Evolutionary conservation across 2,888 invertebrate species (phyloP).

Genomic region (Drosophila cracens): DNA sequence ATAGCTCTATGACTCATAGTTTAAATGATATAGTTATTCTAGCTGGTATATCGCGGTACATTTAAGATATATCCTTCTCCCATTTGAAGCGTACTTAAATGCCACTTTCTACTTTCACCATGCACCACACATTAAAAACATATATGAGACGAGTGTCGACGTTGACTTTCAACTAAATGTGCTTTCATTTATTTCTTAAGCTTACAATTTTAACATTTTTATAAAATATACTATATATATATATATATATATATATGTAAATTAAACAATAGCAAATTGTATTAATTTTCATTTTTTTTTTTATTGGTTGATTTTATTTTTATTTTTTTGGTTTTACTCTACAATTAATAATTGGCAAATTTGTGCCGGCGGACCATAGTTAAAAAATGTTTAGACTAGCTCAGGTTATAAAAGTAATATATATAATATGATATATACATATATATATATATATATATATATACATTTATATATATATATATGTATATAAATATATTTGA

Average conservation of each 20-base stretch:
- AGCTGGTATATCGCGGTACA: not conserved
- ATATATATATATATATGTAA: slow-evolving; percentile 17
- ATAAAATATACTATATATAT: slow-evolving; percentile 13
- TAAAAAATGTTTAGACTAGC: slow-evolving; percentile 81
- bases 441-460: slow-evolving; percentile 30
- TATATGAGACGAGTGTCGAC: slow-evolving; percentile 15
- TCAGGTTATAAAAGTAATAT: slow-evolving; percentile 73
- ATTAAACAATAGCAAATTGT: slow-evolving; percentile 60
- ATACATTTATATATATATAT: slow-evolving; percentile 14
- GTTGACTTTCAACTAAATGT: slow-evolving; percentile 16
- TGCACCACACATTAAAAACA: slow-evolving; percentile 6
- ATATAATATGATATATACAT: slow-evolving; percentile 3
- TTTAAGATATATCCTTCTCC: not conserved
- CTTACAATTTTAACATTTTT: slow-evolving; percentile 13
- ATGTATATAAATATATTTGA: slow-evolving; percentile 27
- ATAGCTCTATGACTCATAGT: not conserved
- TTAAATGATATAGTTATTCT: not conserved
- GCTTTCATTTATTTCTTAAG: slow-evolving; percentile 25
- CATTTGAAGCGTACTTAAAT: slow-evolving; percentile 2
- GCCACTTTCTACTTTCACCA: slow-evolving; percentile 31
- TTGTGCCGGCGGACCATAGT: slow-evolving; percentile 71
- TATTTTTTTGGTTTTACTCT: slow-evolving; percentile 6
- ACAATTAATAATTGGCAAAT: slow-evolving; percentile 43
- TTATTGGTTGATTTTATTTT: not conserved
- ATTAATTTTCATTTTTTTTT: slow-evolving; percentile 10